Percentiles rank a stretch among this genome's conserved stretches.
phyloP scores from a whole-genome alignment of 2,888 invertebrate species.

The Drosophila prolongata region DNA sequence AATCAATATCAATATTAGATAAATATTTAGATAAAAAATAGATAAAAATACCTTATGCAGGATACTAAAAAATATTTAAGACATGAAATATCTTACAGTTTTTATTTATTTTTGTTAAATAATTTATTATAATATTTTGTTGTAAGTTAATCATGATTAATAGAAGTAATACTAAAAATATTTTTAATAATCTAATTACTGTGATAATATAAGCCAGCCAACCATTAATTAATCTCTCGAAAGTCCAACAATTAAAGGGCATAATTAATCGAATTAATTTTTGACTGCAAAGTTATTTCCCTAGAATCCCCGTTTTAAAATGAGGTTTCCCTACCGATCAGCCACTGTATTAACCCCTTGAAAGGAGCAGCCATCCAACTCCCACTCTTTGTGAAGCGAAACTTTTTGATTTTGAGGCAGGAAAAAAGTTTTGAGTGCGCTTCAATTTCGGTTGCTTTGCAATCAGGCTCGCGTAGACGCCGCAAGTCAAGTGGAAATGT shows the following conservation, averaged over 20 bases:
- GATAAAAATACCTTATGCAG: too few species aligned
- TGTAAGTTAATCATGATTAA: too few species aligned
- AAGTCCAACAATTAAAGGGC: background rate
- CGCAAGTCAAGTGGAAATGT: slow-evolving; percentile 75
- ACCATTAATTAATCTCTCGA: background rate
- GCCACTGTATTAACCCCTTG: slow-evolving; percentile 8
- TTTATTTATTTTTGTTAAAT: too few species aligned
- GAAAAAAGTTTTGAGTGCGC: slow-evolving; percentile 64
- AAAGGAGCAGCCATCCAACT: background rate
- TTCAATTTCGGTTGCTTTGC: slow-evolving; percentile 77
- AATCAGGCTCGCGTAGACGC: slow-evolving; percentile 72
- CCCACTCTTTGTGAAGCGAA: slow-evolving; percentile 49
- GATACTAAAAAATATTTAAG: too few species aligned
- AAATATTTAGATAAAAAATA: too few species aligned
- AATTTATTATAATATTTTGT: too few species aligned
- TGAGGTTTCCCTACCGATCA: background rate
- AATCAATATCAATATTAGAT: too few species aligned
- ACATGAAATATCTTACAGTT: too few species aligned
- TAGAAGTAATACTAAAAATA: too few species aligned
- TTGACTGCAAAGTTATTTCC: background rate
- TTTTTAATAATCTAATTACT: too few species aligned
- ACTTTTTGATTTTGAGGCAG: slow-evolving; percentile 73
- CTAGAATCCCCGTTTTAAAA: too few species aligned
- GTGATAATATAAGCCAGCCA: background rate
- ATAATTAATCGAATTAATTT: slow-evolving; percentile 7